Evolutionary conservation across 2,113 vertebrate genomes (phyloP).

Genomic region (Macrotis lagotis): DNA sequence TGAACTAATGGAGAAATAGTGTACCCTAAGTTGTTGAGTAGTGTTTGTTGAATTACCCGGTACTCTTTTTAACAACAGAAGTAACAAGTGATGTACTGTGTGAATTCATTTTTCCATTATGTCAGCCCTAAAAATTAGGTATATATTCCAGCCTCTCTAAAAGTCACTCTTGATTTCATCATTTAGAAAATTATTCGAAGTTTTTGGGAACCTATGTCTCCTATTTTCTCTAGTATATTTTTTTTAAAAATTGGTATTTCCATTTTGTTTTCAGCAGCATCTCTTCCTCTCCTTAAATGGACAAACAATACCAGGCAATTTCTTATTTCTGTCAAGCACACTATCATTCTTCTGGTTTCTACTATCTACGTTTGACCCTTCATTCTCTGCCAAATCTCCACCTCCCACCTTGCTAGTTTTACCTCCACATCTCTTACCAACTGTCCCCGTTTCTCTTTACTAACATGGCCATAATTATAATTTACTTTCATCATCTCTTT

Average conservation of each 20-base stretch:
- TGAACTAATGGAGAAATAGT: not conserved
- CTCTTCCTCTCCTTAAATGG: not conserved
- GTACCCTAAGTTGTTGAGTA: no score
- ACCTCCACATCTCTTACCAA: not conserved
- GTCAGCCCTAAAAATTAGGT: not conserved
- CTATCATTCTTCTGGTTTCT: not conserved
- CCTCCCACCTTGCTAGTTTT: not conserved
- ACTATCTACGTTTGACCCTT: not conserved
- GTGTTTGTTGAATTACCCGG: not conserved
- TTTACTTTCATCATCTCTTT: not conserved
- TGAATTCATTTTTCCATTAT: not conserved
- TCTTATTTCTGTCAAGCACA: not conserved
- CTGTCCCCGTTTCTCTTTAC: not conserved
- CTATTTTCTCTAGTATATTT: slow-evolving; percentile 29
- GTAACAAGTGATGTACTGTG: not conserved
- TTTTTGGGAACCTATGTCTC: slow-evolving; percentile 36
- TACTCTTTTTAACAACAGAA: not conserved
- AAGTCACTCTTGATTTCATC: not conserved
- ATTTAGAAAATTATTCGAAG: slow-evolving; percentile 14
- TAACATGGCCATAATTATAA: not conserved
- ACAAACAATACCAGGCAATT: not conserved
- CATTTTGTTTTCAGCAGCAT: not conserved
- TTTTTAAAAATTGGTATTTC: slow-evolving; percentile 36
- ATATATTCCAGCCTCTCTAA: not conserved
- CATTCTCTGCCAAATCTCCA: not conserved